Percentiles rank a stretch among this genome's conserved stretches.
These are phyloP conservation scores for Poeciliopsis gracilis DNA, from an alignment of 2,797 vertebrate species.

Conservation along the genomic window DNA sequence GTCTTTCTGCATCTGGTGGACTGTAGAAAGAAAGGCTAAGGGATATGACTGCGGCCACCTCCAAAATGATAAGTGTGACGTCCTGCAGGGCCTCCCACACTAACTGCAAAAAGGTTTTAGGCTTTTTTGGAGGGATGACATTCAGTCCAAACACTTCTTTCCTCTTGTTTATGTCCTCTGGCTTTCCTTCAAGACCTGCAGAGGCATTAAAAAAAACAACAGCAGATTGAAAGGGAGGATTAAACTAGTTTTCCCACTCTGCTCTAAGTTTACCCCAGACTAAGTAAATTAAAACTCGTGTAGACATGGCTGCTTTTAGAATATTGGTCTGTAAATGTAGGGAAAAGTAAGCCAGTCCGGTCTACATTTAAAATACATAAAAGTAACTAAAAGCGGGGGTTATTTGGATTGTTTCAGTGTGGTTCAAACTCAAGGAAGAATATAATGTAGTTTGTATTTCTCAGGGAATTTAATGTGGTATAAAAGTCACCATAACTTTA, in stretches of 20 bases:
- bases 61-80: slow-evolving; percentile 96
- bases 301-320: background rate
- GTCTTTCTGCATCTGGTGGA: slow-evolving; percentile 87
- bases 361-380: background rate
- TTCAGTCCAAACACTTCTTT: slow-evolving; percentile 94
- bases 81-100: slow-evolving; percentile 99
- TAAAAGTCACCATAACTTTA: background rate
- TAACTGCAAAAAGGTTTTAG: slow-evolving; percentile 98
- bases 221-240: too few species aligned
- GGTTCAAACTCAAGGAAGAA: background rate
- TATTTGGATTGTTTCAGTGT: background rate
- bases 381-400: background rate
- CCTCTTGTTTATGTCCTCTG: slow-evolving; percentile 89
- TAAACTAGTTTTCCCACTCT: background rate
- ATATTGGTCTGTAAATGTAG: background rate
- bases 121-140: slow-evolving; percentile 98
- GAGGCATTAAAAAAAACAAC: slow-evolving; percentile 2
- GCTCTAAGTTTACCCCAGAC: background rate
- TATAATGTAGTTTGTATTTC: background rate
- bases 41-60: slow-evolving; percentile 96
- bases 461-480: background rate
- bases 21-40: slow-evolving; percentile 95
- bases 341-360: background rate
- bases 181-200: slow-evolving; percentile 89
- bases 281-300: background rate